Conservation (phyloP, 2,113 vertebrate genomes). For the Danio rerio region GRCz12tu NC_133182.1:30047501-30048000, state of each 20-base stretch:
- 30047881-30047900: background rate
- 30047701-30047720: background rate
- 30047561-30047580: rapidly evolving
- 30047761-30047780: background rate
- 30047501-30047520: background rate
- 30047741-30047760: background rate
- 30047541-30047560: background rate
- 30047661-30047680: rapidly evolving
- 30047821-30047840: rapidly evolving
- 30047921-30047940: background rate
- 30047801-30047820: background rate
- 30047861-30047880: slow-evolving; percentile 10
- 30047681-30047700: slow-evolving; percentile 13
- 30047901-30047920: slow-evolving; percentile 20
- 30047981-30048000: background rate
- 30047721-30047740: background rate
- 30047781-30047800: rapidly evolving
- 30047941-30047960: background rate
- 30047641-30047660: background rate
- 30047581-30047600: background rate
- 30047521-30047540: background rate
- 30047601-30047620: slow-evolving; percentile 1
- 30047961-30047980: background rate
- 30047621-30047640: background rate
- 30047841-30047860: background rate